Evolutionary conservation across 2,888 invertebrate genomes (phyloP).

Genomic region (Ophioninae sp.): DNA sequence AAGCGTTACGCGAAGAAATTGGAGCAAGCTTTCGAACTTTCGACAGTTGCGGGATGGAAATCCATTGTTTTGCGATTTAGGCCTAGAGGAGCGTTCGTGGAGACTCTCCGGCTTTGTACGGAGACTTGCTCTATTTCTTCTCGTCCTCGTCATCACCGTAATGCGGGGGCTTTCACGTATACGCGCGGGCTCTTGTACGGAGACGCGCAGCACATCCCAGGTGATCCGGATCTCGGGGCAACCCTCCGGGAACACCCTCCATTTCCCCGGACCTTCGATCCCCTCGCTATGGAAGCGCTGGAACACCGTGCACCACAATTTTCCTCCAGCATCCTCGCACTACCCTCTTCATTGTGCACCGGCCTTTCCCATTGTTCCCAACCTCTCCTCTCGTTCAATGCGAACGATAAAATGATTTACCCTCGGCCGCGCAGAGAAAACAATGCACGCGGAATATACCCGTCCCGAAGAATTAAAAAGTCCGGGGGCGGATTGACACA

Average conservation of each 20-base stretch:
- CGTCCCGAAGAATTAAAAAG: not conserved
- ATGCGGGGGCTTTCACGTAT: not conserved
- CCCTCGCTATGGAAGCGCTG: not conserved
- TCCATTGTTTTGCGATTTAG: slow-evolving; percentile 55
- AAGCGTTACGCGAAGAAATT: slow-evolving; percentile 63
- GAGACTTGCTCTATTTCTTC: slow-evolving; percentile 39
- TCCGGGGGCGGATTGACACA: not conserved
- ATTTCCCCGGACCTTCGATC: slow-evolving; percentile 51
- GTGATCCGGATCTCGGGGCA: not conserved
- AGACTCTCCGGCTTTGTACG: not conserved
- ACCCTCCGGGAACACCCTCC: slow-evolving; percentile 1
- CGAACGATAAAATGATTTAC: slow-evolving; percentile 12
- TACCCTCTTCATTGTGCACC: slow-evolving; percentile 7
- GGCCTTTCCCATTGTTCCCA: not conserved
- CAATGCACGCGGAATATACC: not conserved
- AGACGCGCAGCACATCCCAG: no score
- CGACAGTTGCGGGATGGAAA: slow-evolving; percentile 32
- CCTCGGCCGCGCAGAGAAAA: not conserved
- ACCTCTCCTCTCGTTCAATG: not conserved
- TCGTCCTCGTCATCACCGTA: slow-evolving; percentile 65
- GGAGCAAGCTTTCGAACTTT: slow-evolving; percentile 55
- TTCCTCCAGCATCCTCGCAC: slow-evolving; percentile 9
- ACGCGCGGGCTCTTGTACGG: no score
- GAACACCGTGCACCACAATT: slow-evolving; percentile 35
- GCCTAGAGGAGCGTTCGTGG: slow-evolving; percentile 24